A percentile compares a stretch with the other conserved stretches of the same genome.
Evolutionary conservation across 1,140 invertebrate genomes (phyloP).

Genomic region (Brachionus asplanchnoidis): DNA sequence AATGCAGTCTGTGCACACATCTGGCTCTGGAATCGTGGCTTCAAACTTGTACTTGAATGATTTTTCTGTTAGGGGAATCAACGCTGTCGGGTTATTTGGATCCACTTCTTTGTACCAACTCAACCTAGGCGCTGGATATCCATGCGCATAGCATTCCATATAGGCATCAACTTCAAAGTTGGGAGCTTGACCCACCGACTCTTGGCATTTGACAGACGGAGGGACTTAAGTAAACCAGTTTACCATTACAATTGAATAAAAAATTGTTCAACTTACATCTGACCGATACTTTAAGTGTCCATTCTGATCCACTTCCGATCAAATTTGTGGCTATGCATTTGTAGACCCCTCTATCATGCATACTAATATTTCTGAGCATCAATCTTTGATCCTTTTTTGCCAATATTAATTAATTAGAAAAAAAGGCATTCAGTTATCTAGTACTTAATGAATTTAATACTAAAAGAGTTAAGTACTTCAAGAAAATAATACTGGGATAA

Average conservation of each 20-base stretch:
- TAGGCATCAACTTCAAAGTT: slow-evolving; percentile 40
- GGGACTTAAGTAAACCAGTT: not conserved
- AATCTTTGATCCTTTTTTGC: not conserved
- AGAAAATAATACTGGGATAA: too few species aligned
- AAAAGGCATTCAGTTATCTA: too few species aligned
- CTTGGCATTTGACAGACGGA: slow-evolving; percentile 31
- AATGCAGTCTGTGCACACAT: slow-evolving; percentile 42
- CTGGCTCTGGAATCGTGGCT: slow-evolving; percentile 30
- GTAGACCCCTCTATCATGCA: not conserved
- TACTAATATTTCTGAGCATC: slow-evolving; percentile 12
- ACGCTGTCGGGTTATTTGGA: slow-evolving; percentile 28
- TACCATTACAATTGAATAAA: not conserved
- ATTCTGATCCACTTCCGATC: slow-evolving; percentile 32
- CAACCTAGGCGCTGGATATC: slow-evolving; percentile 36
- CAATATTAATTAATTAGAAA: not conserved
- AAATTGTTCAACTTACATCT: not conserved
- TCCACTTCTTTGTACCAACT: slow-evolving; percentile 41
- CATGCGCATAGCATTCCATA: slow-evolving; percentile 42
- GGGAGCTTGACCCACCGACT: slow-evolving; percentile 39
- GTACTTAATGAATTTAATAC: too few species aligned
- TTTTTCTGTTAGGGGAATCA: slow-evolving; percentile 33
- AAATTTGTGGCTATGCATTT: slow-evolving; percentile 40
- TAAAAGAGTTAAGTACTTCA: too few species aligned
- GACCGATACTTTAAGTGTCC: slow-evolving; percentile 40
- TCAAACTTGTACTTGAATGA: slow-evolving; percentile 41